Evolutionary conservation across 2,113 vertebrate genomes (phyloP).

Genomic region (Solenodon paradoxus): DNA sequence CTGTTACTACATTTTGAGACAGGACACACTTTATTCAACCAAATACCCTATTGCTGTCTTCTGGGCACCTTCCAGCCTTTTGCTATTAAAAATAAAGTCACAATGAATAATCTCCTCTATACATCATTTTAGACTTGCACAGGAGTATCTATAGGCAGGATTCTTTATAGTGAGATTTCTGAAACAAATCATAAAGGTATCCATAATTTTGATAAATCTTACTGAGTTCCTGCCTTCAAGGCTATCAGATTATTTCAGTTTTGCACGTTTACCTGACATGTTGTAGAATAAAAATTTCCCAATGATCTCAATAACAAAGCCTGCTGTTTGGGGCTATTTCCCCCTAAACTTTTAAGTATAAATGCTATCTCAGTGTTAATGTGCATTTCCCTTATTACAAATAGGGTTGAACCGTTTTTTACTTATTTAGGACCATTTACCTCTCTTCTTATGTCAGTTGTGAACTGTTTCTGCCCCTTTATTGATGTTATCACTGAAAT

Average conservation of each 20-base stretch:
- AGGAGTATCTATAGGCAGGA: background rate
- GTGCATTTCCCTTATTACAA: background rate
- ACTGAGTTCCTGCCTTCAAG: background rate
- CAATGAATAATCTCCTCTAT: constrained; percentile 45
- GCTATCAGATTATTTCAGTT: constrained; percentile 2
- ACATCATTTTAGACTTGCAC: constrained; percentile 35
- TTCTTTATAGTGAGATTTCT: background rate
- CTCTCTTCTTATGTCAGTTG: background rate
- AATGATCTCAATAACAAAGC: background rate
- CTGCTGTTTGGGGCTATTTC: background rate
- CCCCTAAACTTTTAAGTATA: background rate
- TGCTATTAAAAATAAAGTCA: constrained; percentile 40
- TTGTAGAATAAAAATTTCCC: background rate
- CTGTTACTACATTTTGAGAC: background rate
- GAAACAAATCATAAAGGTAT: background rate
- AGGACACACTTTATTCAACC: background rate
- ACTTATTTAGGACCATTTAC: background rate
- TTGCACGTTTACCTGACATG: background rate
- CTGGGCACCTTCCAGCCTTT: background rate
- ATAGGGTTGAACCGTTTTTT: background rate
- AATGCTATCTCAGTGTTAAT: background rate
- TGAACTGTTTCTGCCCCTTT: background rate
- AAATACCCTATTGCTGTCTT: background rate
- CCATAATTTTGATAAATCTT: constrained; percentile 59
- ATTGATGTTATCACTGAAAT: background rate